Evolutionary conservation across 2,888 invertebrate genomes (phyloP).

Genomic region (Dicranocentrus wangi): DNA sequence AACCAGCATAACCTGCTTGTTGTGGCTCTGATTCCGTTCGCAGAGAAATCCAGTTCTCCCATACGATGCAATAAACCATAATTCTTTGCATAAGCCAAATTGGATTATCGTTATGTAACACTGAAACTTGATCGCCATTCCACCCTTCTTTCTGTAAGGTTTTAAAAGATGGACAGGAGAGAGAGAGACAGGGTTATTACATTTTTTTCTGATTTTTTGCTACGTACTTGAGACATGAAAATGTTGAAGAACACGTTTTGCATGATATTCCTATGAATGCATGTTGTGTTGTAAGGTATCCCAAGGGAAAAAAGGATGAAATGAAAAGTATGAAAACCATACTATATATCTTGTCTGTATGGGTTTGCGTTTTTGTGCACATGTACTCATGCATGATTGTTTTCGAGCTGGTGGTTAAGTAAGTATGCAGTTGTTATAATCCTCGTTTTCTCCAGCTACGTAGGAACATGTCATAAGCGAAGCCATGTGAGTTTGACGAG

Average conservation of each 20-base stretch:
- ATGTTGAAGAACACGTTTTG: constrained; percentile 33
- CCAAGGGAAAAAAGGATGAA: not conserved
- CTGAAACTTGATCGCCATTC: constrained; percentile 10
- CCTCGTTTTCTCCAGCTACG: not conserved
- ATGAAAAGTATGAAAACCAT: not conserved
- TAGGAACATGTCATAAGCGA: constrained; percentile 23
- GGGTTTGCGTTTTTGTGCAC: not conserved
- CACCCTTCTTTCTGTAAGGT: not conserved
- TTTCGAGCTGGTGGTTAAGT: not conserved
- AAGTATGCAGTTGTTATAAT: too few relatives aligned
- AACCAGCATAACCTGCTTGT: too few relatives aligned
- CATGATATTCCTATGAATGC: not conserved
- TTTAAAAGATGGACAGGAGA: not conserved
- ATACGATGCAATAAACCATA: too few relatives aligned
- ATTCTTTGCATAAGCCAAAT: too few relatives aligned
- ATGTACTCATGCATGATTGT: constrained; percentile 13
- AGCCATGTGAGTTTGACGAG: constrained; percentile 36
- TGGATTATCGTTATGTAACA: constrained; percentile 18
- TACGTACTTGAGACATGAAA: not conserved
- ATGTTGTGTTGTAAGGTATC: not conserved
- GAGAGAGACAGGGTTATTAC: not conserved
- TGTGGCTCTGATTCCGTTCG: too few relatives aligned
- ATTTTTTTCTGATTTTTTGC: constrained; percentile 1
- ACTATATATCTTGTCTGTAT: not conserved
- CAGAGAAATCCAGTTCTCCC: not conserved